Percentiles rank a stretch among this genome's conserved stretches.
phyloP scores from a whole-genome alignment of 2,888 invertebrate species.

The Papilio protenor region DNA sequence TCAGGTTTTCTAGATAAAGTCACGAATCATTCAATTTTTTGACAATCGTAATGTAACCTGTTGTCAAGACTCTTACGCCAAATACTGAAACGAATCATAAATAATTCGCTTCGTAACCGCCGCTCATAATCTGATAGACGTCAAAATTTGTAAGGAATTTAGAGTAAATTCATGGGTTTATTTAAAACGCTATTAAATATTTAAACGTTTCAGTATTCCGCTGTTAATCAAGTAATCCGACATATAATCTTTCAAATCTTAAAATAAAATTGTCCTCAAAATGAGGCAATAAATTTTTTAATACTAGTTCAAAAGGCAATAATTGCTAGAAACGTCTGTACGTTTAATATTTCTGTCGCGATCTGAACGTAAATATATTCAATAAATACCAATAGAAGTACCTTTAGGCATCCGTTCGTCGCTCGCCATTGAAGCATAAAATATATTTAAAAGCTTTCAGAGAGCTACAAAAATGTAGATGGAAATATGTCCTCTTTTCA shows the following conservation, averaged over 20 bases:
- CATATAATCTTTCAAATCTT: too few species aligned
- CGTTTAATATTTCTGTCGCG: constrained; percentile 29
- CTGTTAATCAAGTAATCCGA: neutral
- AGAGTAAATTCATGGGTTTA: too few species aligned
- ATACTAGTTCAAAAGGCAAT: neutral
- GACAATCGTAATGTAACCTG: constrained; percentile 1
- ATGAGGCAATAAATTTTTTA: neutral
- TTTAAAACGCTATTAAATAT: too few species aligned
- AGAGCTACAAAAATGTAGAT: constrained; percentile 54
- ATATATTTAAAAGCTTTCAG: constrained; percentile 66
- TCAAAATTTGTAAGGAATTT: too few species aligned
- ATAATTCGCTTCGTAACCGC: too few species aligned
- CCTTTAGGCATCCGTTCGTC: constrained; percentile 55
- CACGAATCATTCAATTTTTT: neutral
- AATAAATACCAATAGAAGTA: constrained; percentile 49
- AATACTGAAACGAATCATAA: too few species aligned
- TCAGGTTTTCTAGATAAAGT: neutral
- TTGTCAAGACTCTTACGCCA: too few species aligned
- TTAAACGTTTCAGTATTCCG: neutral
- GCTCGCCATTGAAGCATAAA: constrained; percentile 51
- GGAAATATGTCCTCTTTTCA: constrained; percentile 54
- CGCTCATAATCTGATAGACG: too few species aligned
- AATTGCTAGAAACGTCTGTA: constrained; percentile 17
- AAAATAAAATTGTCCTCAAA: too few species aligned
- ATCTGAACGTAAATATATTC: constrained; percentile 37